These are phyloP conservation scores for Coracopsis vasa DNA, from an alignment of 2,113 vertebrate genomes.

Conservation along the genomic window DNA sequence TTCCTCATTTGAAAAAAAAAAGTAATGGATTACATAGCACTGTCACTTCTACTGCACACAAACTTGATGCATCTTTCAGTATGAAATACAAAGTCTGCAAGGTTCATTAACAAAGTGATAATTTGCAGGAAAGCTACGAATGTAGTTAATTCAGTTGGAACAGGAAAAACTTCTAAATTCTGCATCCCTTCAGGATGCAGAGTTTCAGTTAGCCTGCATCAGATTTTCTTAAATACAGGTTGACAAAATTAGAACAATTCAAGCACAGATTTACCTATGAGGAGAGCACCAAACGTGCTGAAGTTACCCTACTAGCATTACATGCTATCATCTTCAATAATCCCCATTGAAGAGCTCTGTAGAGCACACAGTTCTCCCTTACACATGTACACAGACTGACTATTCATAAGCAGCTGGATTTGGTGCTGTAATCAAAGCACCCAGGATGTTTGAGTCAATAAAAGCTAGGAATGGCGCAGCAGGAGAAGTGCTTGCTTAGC, in stretches of 20 bases:
- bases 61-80: neutral
- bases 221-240: neutral
- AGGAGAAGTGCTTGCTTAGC: neutral
- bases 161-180: neutral
- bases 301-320: neutral
- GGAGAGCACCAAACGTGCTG: neutral
- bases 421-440: neutral
- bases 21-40: neutral
- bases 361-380: neutral
- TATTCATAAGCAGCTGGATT: neutral
- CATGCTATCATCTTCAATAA: neutral
- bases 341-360: neutral
- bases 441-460: neutral
- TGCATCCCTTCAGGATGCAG: neutral
- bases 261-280: neutral
- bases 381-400: neutral
- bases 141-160: neutral
- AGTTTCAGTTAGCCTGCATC: neutral
- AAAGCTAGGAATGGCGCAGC: neutral
- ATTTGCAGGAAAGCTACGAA: neutral
- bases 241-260: neutral
- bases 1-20: neutral
- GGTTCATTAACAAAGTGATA: neutral
- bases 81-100: neutral
- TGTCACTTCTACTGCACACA: neutral